Evolutionary conservation across 2,113 vertebrate species (phyloP), one percentile per base, ranked within the genome.

Genomic region (Machaerirhynchus nigripectus): DNA sequence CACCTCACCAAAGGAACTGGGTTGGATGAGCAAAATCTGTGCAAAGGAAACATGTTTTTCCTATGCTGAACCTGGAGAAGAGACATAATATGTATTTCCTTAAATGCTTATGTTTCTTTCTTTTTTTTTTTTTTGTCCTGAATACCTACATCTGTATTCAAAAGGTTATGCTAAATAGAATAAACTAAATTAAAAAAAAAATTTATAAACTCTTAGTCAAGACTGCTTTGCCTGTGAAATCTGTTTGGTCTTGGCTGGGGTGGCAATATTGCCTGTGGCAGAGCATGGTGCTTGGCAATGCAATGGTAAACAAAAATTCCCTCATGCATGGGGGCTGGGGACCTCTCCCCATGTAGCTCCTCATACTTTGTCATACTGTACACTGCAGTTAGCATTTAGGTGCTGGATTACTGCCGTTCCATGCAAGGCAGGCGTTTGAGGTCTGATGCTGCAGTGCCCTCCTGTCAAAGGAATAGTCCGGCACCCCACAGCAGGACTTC

Each of bases 401-500:
- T 30, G 42, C 12, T 35, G 35, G 15, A 23, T 69, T 49, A 23
- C 39, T 52, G 11, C 33, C 0, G 7, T 52, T 55, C 42, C 11
- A 12, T 4, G 5, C 13, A 46, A 65, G 24, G 20, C 15, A 37
- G 13, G 16, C 8, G 22, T 75, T 14, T 42, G 47, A 67, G 24
- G 19, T 56, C 23, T 52, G 57, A 40, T 73, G 33, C 30, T 88
- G 30, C 27, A 60, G 16, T 3, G 4, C 11, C 21, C 18, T 85
- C 30, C 22, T 60, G 46, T 49, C 71, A 64, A 31, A 49, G 31
- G 11, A 31, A 10, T 7, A 40, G 8, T 18, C 46, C 33, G 47
- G 20, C 26, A 53, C 2, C 3, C 11, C 7, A 2, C 1, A 6
- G 37, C 49, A 53, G n/a, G 19, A 49, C 3, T 21, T 15, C 40